Evolutionary conservation across 2,113 vertebrate genomes (phyloP).

Genomic region (Orientallactaga bullata): DNA sequence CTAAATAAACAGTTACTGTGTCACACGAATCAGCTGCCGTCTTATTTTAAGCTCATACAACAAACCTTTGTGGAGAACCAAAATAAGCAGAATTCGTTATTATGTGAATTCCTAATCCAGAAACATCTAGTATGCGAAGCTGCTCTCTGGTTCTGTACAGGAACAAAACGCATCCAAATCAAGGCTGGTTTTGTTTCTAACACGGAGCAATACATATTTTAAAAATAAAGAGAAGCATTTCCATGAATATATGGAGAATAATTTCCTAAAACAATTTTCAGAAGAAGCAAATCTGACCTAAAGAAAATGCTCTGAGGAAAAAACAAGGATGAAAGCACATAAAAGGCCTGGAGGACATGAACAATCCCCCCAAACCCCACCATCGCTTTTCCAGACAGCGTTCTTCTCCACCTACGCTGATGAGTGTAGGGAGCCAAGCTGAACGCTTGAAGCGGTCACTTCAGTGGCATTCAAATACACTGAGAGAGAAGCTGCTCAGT

Average conservation of each 20-base stretch:
- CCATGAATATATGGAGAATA: conserved; percentile 73
- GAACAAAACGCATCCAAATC: conserved; percentile 28
- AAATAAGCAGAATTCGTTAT: conserved; percentile 75
- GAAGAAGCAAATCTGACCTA: conserved; percentile 63
- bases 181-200: background rate
- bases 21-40: conserved; percentile 65
- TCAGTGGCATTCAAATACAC: background rate
- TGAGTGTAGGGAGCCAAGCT: background rate
- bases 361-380: background rate
- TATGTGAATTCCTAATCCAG: conserved; percentile 71
- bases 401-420: background rate
- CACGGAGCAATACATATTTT: conserved; percentile 61
- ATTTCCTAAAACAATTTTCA: conserved; percentile 79
- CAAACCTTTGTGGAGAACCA: conserved; percentile 77
- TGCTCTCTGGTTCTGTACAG: conserved; percentile 69
- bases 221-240: conserved; percentile 72
- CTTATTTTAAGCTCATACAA: conserved; percentile 80
- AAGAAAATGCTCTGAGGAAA: background rate
- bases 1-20: conserved; percentile 84
- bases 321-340: background rate
- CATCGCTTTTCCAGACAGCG: background rate
- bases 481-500: background rate
- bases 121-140: conserved; percentile 68
- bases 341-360: background rate
- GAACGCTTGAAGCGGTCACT: conserved; percentile 1